phyloP scores from a whole-genome alignment of 2,797 vertebrate species.

The Liparis tanakae region DNA sequence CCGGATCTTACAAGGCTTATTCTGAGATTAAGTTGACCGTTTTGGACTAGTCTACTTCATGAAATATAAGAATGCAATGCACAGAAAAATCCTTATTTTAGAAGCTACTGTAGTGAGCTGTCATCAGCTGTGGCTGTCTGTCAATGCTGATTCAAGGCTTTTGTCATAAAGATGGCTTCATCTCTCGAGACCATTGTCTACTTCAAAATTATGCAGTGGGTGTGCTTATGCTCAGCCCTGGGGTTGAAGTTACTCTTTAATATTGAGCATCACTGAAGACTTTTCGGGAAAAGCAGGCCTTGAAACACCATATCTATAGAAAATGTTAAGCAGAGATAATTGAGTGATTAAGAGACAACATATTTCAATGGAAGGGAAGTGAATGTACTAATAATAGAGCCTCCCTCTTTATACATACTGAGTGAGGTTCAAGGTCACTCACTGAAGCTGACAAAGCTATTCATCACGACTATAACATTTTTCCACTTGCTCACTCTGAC shows the following conservation, averaged over 20 bases:
- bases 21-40: background rate
- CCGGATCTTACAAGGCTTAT: background rate
- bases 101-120: background rate
- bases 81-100: background rate
- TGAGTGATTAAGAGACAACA: conserved; percentile 58
- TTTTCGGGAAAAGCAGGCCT: conserved; percentile 23
- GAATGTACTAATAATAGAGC: conserved; percentile 47
- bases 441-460: conserved; percentile 43
- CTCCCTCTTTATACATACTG: conserved; percentile 37
- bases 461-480: conserved; percentile 54
- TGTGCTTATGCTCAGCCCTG: background rate
- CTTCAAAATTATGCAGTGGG: background rate
- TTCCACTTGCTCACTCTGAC: conserved; percentile 40
- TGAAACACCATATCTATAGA: conserved; percentile 29
- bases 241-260: background rate
- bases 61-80: background rate
- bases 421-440: conserved; percentile 53
- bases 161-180: background rate
- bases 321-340: conserved; percentile 54
- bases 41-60: background rate
- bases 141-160: background rate
- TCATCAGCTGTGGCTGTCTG: background rate
- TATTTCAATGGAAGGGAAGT: conserved; percentile 47
- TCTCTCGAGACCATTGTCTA: background rate
- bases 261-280: conserved; percentile 31